Evolutionary conservation across 2,797 vertebrate genomes (phyloP), one percentile per base, ranked within the genome.

Genomic region (Sitta carolinensis): DNA sequence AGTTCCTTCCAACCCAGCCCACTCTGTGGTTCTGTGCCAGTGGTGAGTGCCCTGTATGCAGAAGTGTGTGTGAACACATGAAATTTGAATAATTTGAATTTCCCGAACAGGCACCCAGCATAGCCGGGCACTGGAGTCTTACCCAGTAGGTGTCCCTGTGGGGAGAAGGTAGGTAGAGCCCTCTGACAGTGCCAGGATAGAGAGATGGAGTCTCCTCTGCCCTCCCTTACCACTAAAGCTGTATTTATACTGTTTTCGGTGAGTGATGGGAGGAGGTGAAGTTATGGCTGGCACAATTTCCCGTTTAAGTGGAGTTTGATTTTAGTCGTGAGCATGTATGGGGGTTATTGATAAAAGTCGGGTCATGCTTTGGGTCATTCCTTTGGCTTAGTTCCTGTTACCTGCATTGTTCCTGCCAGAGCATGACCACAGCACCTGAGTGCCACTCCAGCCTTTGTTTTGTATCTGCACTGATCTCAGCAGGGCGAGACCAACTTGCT

Each of bases 41-140:
- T 40, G 42, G 21, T 13, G 43, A 48, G 32, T 1, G 5, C 13
- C 55, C 30, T 36, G 42, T 7, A 30, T 48, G 54, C 62, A 68
- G 34, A 12, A 19, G 5, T 4, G 15, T 23, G 25, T 54, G 55
- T n/a, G 63, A 42, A 27, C 48, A 26, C 42, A 4, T 6, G 25
- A 6, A 38, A 29, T 13, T 5, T 10, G 61, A 67, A 5, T 29
- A 18, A 3, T 36, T 36, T 36, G 1, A 21, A 26, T 51, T 25
- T 55, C 70, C 78, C 1, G 0, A 63, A 57, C 22, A 11, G 50
- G 36, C 42, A 20, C 11, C 57, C 0, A 2, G 4, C 15, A 15
- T 0, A 29, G 16, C 55, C 0, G 1, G 45, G 43, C 0, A 2
- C 26, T 51, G 10, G 11, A 70, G 36, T 11, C 79, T 77, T 77